These are phyloP conservation scores for Cordilura impudica DNA, from an alignment of 2,888 invertebrate genomes.

Conservation along the genomic window DNA sequence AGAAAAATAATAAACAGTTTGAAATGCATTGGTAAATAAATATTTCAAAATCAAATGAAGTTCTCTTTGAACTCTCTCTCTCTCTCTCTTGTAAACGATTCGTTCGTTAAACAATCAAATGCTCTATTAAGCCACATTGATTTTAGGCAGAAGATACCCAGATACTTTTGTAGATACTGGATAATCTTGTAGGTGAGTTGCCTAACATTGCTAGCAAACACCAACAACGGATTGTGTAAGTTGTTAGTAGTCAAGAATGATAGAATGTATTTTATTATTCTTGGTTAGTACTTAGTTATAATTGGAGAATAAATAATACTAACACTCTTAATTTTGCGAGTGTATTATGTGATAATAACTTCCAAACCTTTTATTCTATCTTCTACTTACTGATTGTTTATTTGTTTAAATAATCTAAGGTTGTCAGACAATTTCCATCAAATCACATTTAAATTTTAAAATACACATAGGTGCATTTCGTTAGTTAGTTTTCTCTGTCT, in stretches of 20 bases:
- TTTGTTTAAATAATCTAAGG: background rate
- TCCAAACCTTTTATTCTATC: background rate
- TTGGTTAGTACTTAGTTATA: no score
- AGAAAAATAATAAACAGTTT: slow-evolving; percentile 39
- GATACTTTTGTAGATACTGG: background rate
- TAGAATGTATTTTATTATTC: no score
- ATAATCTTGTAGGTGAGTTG: background rate
- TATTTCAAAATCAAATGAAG: background rate
- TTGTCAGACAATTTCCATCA: background rate
- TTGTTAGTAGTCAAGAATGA: no score
- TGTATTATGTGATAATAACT: background rate
- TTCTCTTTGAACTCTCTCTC: background rate
- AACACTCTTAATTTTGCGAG: background rate
- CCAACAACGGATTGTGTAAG: slow-evolving; percentile 11
- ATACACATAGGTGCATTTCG: no score
- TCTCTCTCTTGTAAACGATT: background rate
- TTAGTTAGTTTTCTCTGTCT: no score
- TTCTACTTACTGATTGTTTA: background rate
- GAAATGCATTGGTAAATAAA: background rate
- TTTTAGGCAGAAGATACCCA: background rate
- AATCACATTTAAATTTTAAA: no score
- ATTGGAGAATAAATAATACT: no score
- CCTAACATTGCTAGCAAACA: background rate
- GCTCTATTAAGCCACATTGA: background rate
- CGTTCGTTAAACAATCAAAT: background rate